Base-by-base conservation (phyloP, 2,888 invertebrate genomes). In the Yponomeuta evonymella region DNA sequence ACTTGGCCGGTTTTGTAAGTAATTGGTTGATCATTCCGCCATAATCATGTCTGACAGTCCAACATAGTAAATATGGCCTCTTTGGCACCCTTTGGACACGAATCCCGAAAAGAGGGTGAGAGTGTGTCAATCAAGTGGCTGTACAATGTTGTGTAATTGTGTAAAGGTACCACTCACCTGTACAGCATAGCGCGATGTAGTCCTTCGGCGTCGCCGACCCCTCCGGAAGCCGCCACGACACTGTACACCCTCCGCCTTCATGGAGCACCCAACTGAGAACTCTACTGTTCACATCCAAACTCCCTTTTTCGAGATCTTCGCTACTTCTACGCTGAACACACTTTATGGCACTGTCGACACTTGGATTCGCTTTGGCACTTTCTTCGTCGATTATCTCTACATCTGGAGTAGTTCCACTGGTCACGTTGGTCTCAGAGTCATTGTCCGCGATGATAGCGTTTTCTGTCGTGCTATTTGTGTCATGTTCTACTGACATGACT, bases 101-200 rank as follows among this genome's bases (percentile, higher is more conserved):
- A 5, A 4, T 4, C 33, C 33, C 43, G 43, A 43, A 43, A 8
- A 43, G 6, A 43, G 43, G 9, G 6, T 9, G 43, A 8, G 8
- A 43, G 43, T 43, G 43, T 8, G 8, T 43, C 43, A 43, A 43
- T 0, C 43, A 43, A 43, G 43, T 43, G 5, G 2, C 1, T 43
- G 43, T 9, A 43, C 10, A 64, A 4, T 23, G 11, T 29, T 5
- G 23, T 23, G 64, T 23, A 23, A 23, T 2, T 43, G 3, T 64
- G 5, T 30, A 23, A 2, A 30, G 64, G 15, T 58, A 4, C 15
- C 43, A 82, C 93, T 89, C 78, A 94, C 94, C 94, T 88, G 86
- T 81, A 78, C 83, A 89, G 80, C 92, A 94, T 75, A 94, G 81
- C 69, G 92, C 93, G 77, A 94, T 87, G 82, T 93, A 94, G 79